Evolutionary conservation across 2,888 invertebrate genomes (phyloP), one percentile per base, ranked within the genome.

Genomic region (Acanthoscelides obtectus): DNA sequence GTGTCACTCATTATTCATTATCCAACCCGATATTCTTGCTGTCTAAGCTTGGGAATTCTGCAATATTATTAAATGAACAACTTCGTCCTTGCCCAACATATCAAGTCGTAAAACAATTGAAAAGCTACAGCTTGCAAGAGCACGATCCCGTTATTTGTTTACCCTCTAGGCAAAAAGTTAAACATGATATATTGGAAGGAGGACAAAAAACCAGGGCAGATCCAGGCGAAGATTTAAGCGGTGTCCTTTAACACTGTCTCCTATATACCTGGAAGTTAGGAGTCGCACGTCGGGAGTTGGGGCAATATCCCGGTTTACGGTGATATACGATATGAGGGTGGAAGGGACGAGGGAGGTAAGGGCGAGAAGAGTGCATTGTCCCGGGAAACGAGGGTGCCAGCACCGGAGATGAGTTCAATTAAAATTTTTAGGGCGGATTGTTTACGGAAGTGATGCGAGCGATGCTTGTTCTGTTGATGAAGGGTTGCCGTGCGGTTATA

Each of bases 201-300:
- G 12, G 45, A 12, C 45, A 12, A 45, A 45, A 45, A 45, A 45
- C 5, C 8, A 45, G 45, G 45, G 45, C 45, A 45, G 45, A 45
- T 17, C 17, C 45, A 1, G 12, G 45, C 74, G 74, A 76, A 74
- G 76, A 76, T 76, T 76, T 76, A 76, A 73, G 74, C 70, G 72
- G 71, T 69, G 73, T 72, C 71, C 70, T 68, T 71, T 74, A 71
- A 45, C 45, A 45, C 45, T 45, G 45, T 45, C 45, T 45, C 45
- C 45, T 45, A 45, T 45, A 45, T 45, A 45, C 45, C 45, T 45
- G 45, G 45, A 45, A 45, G 45, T 45, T 45, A 17, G 45, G 17
- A 45, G 45, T 45, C 17, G 45, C 45, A 45, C 45, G 45, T 45
- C 45, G 45, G 45, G 45, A 45, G 45, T 45, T 45, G 45, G 45